Conservation (phyloP, 2,888 invertebrate genomes). For the Campoplex capitator region DNA sequence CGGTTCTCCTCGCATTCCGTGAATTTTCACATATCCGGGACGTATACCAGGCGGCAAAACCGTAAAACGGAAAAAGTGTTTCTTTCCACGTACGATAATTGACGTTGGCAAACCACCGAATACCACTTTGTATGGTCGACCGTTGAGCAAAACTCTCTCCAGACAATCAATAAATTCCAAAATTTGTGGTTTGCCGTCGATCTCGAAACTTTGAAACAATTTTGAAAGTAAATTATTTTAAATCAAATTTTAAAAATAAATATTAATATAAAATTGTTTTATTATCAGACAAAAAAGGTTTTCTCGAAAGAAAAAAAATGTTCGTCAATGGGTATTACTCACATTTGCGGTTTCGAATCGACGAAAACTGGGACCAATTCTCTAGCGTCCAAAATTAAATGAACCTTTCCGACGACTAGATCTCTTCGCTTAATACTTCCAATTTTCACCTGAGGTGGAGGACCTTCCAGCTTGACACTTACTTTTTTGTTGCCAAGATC, state of each 20-base stretch:
- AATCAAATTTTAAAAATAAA: neutral
- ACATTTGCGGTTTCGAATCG: conserved; percentile 92
- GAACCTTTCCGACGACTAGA: conserved; percentile 93
- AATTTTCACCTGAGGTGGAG: conserved; percentile 97
- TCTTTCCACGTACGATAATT: conserved; percentile 90
- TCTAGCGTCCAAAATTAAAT: conserved; percentile 92
- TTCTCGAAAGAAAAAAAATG: neutral
- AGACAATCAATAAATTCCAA: conserved; percentile 93
- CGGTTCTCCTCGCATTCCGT: conserved; percentile 89
- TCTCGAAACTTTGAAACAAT: conserved; percentile 86
- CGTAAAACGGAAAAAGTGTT: conserved; percentile 93
- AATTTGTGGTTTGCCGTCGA: conserved; percentile 90
- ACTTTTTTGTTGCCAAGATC: conserved; percentile 92
- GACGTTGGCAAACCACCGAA: conserved; percentile 94
- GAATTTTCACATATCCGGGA: conserved; percentile 90
- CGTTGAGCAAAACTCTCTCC: conserved; percentile 91
- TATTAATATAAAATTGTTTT: too few species aligned
- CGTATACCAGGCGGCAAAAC: conserved; percentile 90
- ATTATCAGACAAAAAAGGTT: neutral
- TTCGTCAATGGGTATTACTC: conserved; percentile 67
- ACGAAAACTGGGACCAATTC: conserved; percentile 92
- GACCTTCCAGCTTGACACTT: conserved; percentile 93
- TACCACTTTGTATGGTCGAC: conserved; percentile 91
- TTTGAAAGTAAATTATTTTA: conserved; percentile 14
- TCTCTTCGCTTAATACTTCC: conserved; percentile 92